Conservation (phyloP, 2,113 vertebrate genomes). For the Spilogale gracilis region DNA sequence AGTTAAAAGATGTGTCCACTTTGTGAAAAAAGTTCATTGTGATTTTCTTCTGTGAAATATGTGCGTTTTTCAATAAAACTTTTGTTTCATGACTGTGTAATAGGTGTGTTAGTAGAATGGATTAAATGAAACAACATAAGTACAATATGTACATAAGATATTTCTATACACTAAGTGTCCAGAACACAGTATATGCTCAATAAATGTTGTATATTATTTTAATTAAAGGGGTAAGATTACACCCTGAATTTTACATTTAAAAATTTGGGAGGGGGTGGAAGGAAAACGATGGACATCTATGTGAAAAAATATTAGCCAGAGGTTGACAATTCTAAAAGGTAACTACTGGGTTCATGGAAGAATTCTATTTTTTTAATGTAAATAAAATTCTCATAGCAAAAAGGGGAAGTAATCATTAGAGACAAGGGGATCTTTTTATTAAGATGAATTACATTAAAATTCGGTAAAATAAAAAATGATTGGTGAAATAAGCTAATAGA, state of each 20-base stretch:
- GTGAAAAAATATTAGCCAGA: background rate
- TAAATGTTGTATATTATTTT: background rate
- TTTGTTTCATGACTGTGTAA: background rate
- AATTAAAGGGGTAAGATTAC: background rate
- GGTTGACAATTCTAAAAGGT: conserved; percentile 16
- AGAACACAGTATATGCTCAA: background rate
- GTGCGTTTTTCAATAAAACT: background rate
- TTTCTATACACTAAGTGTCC: background rate
- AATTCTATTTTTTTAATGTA: background rate
- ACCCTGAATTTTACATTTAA: background rate
- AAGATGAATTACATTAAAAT: background rate
- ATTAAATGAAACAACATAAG: background rate
- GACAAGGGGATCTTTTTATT: background rate
- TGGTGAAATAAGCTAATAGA: background rate
- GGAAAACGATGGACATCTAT: background rate
- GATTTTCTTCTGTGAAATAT: background rate
- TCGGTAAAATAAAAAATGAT: background rate
- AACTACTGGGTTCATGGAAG: background rate
- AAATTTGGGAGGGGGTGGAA: background rate
- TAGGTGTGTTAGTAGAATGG: background rate
- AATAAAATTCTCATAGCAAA: background rate
- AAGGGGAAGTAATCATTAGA: background rate
- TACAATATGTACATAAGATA: background rate
- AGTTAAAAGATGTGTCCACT: background rate
- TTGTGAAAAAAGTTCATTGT: background rate